Conservation (phyloP, 2,888 invertebrate species). For the Apantesis nais region DNA sequence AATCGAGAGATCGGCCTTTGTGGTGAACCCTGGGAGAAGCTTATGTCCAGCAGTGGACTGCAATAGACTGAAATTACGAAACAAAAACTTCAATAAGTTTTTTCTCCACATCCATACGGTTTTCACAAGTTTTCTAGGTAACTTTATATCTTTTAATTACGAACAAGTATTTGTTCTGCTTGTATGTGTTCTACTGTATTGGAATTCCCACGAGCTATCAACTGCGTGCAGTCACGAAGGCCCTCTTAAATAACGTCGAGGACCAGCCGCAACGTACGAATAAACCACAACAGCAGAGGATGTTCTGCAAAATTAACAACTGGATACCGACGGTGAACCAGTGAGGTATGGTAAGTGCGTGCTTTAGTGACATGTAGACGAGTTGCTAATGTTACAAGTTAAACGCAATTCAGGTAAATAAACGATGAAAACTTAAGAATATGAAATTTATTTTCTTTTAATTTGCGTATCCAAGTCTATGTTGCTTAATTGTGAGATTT, state of each 20-base stretch:
- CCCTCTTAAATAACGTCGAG: conserved; percentile 61
- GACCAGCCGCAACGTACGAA: conserved; percentile 51
- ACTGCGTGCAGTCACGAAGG: conserved; percentile 54
- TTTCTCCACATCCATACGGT: not conserved
- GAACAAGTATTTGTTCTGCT: conserved; percentile 13
- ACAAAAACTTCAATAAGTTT: not conserved
- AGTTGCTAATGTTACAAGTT: conserved; percentile 28
- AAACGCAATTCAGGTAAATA: not conserved
- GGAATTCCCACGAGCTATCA: conserved; percentile 49
- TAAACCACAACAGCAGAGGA: conserved; percentile 68
- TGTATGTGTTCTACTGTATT: conserved; percentile 1
- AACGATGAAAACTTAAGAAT: not conserved
- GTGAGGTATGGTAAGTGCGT: conserved; percentile 67
- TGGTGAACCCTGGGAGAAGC: too few species aligned
- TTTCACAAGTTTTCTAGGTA: not conserved
- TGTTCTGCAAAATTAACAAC: conserved; percentile 72
- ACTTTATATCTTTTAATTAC: conserved; percentile 31
- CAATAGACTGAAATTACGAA: too few species aligned
- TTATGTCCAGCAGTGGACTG: too few species aligned
- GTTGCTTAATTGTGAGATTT: too few species aligned
- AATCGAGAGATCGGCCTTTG: too few species aligned
- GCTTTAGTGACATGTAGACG: conserved; percentile 52
- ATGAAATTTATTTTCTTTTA: not conserved
- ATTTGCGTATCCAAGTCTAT: not conserved
- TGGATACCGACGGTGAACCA: conserved; percentile 42